Conservation (phyloP, 2,113 vertebrate genomes). For the Vireo altiloquus region DNA sequence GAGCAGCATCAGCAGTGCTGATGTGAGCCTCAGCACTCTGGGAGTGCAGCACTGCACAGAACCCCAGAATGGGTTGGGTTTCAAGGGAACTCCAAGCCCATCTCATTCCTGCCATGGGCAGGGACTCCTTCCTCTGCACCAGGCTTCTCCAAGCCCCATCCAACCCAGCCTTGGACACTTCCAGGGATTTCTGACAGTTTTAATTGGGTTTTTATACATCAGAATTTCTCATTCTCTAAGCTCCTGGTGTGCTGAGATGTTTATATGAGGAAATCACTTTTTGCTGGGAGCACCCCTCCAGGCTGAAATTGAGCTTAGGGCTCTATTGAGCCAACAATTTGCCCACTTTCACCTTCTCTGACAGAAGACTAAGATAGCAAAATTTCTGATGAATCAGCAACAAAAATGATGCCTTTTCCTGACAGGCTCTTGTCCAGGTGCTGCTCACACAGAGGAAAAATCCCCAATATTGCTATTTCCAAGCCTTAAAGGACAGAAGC, state of each 20-base stretch:
- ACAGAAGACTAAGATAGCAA: background rate
- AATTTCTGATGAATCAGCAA: background rate
- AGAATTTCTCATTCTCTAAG: background rate
- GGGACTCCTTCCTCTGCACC: background rate
- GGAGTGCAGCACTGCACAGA: background rate
- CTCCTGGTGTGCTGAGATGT: background rate
- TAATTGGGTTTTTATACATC: background rate
- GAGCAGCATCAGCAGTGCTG: background rate
- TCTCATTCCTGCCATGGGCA: background rate
- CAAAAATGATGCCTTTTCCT: background rate
- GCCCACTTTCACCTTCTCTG: background rate
- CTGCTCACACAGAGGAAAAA: background rate
- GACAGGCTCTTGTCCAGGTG: background rate
- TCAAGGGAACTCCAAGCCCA: too few species aligned
- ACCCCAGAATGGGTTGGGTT: too few species aligned
- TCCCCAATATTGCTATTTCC: background rate
- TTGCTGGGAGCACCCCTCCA: background rate
- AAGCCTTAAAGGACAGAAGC: background rate
- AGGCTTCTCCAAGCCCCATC: fast-evolving
- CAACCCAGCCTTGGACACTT: background rate
- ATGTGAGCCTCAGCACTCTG: background rate
- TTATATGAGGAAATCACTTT: background rate
- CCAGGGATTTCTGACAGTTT: background rate
- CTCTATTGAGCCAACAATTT: background rate
- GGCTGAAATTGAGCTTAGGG: background rate